A percentile compares a stretch with the other conserved stretches of the same genome.
phyloP scores from a whole-genome alignment of 2,888 invertebrate species.

The Trissolcus brochymenae region DNA sequence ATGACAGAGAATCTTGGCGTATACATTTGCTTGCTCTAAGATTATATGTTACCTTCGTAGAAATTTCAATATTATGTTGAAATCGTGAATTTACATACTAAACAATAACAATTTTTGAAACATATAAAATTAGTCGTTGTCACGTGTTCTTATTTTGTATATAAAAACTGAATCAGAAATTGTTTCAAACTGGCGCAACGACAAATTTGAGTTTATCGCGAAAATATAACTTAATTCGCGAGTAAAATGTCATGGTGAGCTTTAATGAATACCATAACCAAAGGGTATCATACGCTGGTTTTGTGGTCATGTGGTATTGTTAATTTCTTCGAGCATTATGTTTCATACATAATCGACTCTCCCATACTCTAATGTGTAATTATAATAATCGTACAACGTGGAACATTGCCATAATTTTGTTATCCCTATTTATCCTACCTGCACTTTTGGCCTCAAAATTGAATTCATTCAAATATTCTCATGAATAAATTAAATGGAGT shows the following conservation, averaged over 20 bases:
- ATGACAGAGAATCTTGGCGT: slow-evolving; percentile 27
- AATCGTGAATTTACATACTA: slow-evolving; percentile 13
- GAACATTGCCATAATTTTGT: slow-evolving; percentile 21
- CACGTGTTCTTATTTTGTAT: neutral
- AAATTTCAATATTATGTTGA: slow-evolving; percentile 31
- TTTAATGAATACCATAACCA: slow-evolving; percentile 5
- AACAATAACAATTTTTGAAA: slow-evolving; percentile 2
- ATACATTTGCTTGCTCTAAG: slow-evolving; percentile 39
- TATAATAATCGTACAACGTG: slow-evolving; percentile 25
- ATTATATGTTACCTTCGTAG: slow-evolving; percentile 25
- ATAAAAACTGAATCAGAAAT: neutral
- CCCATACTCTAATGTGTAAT: slow-evolving; percentile 16
- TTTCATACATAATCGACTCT: slow-evolving; percentile 30
- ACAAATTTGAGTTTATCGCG: too few relatives aligned
- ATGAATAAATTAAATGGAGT: too few relatives aligned
- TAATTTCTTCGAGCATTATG: slow-evolving; percentile 39
- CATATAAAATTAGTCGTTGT: neutral
- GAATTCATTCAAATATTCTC: too few relatives aligned
- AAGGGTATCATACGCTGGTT: slow-evolving; percentile 32
- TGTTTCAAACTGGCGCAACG: neutral
- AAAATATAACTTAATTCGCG: slow-evolving; percentile 19
- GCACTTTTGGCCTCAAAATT: too few relatives aligned
- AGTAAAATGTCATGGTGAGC: slow-evolving; percentile 12
- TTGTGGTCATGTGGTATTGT: slow-evolving; percentile 35
- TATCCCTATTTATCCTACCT: neutral